Evolutionary conservation across 2,113 vertebrate species (phyloP).

Genomic region (Phoxinus phoxinus): DNA sequence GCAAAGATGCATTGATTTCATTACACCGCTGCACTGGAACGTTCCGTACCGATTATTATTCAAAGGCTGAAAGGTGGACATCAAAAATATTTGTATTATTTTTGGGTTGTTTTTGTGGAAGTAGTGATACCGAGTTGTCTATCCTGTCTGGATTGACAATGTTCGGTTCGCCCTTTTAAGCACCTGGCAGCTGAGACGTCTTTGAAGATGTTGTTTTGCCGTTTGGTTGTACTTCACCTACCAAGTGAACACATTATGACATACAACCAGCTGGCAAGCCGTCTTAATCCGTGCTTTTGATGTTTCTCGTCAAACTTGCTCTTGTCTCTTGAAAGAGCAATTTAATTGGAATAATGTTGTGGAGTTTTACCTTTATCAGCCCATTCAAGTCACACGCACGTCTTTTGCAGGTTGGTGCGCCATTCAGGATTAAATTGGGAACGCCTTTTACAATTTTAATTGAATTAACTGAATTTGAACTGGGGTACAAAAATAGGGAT

Average conservation of each 20-base stretch:
- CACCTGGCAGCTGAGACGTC: constrained; percentile 37
- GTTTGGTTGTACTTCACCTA: constrained; percentile 44
- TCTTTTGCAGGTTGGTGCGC: neutral
- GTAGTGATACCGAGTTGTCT: constrained; percentile 40
- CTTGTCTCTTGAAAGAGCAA: constrained; percentile 30
- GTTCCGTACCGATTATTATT: constrained; percentile 41
- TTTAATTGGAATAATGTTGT: constrained; percentile 43
- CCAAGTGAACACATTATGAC: constrained; percentile 37
- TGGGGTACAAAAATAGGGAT: neutral
- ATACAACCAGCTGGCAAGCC: constrained; percentile 45
- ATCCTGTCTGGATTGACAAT: constrained; percentile 34
- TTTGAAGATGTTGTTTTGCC: constrained; percentile 34
- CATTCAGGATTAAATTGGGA: neutral
- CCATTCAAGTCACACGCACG: neutral
- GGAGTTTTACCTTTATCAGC: constrained; percentile 34
- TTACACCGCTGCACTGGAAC: constrained; percentile 29
- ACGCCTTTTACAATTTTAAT: neutral
- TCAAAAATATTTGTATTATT: constrained; percentile 48
- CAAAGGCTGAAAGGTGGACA: constrained; percentile 50
- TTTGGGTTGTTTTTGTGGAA: constrained; percentile 15
- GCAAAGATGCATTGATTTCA: constrained; percentile 46
- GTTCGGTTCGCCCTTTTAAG: constrained; percentile 45
- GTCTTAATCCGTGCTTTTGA: constrained; percentile 37
- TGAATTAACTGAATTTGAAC: neutral
- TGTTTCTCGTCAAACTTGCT: constrained; percentile 30